These are phyloP conservation scores for Tauraco hartlaubi DNA, from an alignment of 2,797 vertebrate species.

Conservation along the genomic window DNA sequence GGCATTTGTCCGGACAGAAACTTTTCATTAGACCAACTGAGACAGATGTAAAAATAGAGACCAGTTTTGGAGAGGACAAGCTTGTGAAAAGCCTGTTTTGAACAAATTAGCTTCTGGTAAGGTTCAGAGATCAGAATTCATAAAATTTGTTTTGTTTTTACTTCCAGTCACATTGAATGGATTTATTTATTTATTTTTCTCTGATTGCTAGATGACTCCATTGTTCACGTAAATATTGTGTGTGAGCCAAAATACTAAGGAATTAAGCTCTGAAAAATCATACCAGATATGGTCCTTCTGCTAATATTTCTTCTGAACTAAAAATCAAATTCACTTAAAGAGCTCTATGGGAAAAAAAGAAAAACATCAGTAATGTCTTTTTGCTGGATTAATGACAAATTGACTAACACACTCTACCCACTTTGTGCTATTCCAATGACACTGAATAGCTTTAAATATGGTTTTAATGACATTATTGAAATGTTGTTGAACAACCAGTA, in stretches of 20 bases:
- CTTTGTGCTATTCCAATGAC: constrained; percentile 10
- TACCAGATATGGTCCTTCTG: not conserved
- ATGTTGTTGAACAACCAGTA: constrained; percentile 22
- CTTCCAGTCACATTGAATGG: constrained; percentile 11
- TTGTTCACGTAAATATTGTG: not conserved
- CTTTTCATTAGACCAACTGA: not conserved
- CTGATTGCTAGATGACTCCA: not conserved
- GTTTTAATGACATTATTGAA: constrained; percentile 54
- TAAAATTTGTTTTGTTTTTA: not conserved
- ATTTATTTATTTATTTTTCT: constrained; percentile 4
- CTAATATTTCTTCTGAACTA: not conserved
- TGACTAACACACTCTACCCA: constrained; percentile 19
- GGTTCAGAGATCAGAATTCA: constrained; percentile 40
- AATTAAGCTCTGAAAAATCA: not conserved
- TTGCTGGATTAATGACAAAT: constrained; percentile 53
- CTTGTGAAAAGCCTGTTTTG: constrained; percentile 13
- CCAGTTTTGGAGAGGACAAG: not conserved
- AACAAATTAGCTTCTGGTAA: not conserved
- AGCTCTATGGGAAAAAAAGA: not conserved
- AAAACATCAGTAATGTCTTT: constrained; percentile 25
- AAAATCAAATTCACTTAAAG: not conserved
- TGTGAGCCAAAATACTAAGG: not conserved
- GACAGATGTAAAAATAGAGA: not conserved
- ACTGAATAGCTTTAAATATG: constrained; percentile 42
- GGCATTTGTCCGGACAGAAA: not conserved